Base-by-base conservation (phyloP, 2,888 invertebrate species). In the Ommatoiulus sabulosus region DNA sequence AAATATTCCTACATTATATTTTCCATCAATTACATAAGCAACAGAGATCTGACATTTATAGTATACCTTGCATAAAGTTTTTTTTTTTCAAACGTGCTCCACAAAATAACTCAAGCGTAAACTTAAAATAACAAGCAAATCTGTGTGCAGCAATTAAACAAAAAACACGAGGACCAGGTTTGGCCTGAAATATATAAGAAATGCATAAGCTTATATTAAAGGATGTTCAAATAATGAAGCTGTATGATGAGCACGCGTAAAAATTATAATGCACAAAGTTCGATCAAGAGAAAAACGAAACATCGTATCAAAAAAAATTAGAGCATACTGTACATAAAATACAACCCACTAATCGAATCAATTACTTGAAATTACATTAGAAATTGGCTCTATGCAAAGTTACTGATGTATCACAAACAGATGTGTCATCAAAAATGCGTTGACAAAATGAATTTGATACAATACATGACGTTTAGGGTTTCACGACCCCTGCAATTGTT, bases 11-110 rank as follows among this genome's bases (percentile, higher is more conserved):
- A 85, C 6, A 3, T 63, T n/a, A 63, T n/a, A 3, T 63, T n/a
- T n/a, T 5, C 20, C n/a, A 63, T 48, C n/a, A 63, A 4, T 57
- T 63, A 63, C 7, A 7, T 17, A 3, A 63, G 63, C 6, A 63
- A 63, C n/a, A 7, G 6, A 80, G 17, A 0, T 20, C n/a, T 85
- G 24, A 7, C 7, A n/a, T 85, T 35, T 15, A 85, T 44, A 85
- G n/a, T 35, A 85, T 35, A 85, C 85, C 85, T 85, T 85, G 44
- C 44, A 44, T 85, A 85, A 85, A 85, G 44, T 7, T n/a, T 63
- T 35, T 35, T 35, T 35, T 35, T 35, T 35, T 20, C 63, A 63
- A 63, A 63, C n/a, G 20, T 20, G n/a, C 4, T 63, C 63, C n/a
- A n/a, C 17, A 63, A 17, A n/a, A 63, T n/a, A 63, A 63, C 52